Base-by-base conservation (phyloP, 2,888 invertebrate species). In the Linyphia triangularis region DNA sequence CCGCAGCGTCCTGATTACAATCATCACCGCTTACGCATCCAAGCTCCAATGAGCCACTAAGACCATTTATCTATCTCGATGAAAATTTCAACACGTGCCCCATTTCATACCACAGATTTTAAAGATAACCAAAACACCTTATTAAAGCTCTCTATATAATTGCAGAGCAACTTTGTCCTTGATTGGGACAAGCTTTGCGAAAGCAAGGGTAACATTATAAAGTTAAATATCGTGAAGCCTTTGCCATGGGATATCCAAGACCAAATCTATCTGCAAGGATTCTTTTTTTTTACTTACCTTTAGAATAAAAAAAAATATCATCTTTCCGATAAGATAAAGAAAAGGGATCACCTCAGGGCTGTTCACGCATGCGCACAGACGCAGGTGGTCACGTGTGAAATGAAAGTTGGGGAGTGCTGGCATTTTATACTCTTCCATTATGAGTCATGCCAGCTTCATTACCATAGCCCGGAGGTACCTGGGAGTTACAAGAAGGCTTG, bases 351-450 rank as follows among this genome's bases (percentile, higher is more conserved):
- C 33, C 59, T 19, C 19, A 10, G 28, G 73, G 73, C 57, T 59
- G 10, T 51, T 4, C 30, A 19, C 73, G 40, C 77, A 77, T 77
- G 77, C 37, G 77, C 77, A 77, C 6, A 24, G 63, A 63, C 67
- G 82, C 82, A 82, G 70, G 61, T 78, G 85, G 24, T 85, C 85
- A 78, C 85, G 78, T 85, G 78, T 85, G 70, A 78, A 85, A 85
- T 85, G 59, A 63, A 70, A 70, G 78, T 78, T 28, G 70, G 33
- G 37, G 37, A 30, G 61, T 40, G 67, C 57, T 77, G 84, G 69
- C 37, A 77, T 67, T 82, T 70, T 24, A 43, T 26, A 24, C 73
- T 65, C 63, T 63, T 77, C 40, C 59, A 69, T 77, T 61, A 78
- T 85, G 85, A 85, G 61, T 85, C 85, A 85, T 78, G 70, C 70